phyloP scores from a whole-genome alignment of 1,140 invertebrate species.

The Neomicropteryx cornuta region DNA sequence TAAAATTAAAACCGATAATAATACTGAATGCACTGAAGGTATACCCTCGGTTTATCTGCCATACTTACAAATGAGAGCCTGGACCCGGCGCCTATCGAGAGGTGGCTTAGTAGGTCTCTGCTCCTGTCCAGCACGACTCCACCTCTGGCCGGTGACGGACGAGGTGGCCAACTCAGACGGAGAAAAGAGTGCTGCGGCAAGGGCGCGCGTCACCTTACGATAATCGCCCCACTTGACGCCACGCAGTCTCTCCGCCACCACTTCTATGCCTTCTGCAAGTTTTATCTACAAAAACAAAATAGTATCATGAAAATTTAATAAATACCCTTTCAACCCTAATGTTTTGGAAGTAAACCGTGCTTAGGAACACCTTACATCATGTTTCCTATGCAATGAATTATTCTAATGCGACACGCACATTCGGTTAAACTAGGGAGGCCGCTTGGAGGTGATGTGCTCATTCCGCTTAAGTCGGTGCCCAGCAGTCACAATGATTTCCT shows the following conservation, averaged over 20 bases:
- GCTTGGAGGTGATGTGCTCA: too few relatives aligned
- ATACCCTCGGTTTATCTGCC: too few relatives aligned
- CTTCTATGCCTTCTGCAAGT: conserved; percentile 57
- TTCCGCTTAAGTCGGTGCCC: too few relatives aligned
- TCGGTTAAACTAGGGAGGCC: too few relatives aligned
- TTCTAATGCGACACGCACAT: too few relatives aligned
- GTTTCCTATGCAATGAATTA: too few relatives aligned
- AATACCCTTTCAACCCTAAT: too few relatives aligned
- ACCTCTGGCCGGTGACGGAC: conserved; percentile 62
- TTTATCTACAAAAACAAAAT: conserved; percentile 43
- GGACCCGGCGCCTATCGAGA: conserved; percentile 55
- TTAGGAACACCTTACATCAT: too few relatives aligned
- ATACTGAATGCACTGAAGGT: conserved; percentile 2
- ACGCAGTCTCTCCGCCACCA: conserved; percentile 55
- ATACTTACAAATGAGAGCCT: conserved; percentile 57
- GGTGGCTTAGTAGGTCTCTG: conserved; percentile 61
- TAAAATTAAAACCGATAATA: conserved; percentile 4
- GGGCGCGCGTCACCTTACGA: conserved; percentile 55
- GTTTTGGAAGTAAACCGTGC: too few relatives aligned
- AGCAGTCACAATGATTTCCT: too few relatives aligned
- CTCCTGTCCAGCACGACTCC: conserved; percentile 57
- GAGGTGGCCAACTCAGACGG: conserved; percentile 60
- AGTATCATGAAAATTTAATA: too few relatives aligned
- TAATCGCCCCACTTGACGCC: conserved; percentile 65
- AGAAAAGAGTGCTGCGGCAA: conserved; percentile 61